Conservation (phyloP, 1,140 invertebrate species). For the Musca vetustissima region DNA sequence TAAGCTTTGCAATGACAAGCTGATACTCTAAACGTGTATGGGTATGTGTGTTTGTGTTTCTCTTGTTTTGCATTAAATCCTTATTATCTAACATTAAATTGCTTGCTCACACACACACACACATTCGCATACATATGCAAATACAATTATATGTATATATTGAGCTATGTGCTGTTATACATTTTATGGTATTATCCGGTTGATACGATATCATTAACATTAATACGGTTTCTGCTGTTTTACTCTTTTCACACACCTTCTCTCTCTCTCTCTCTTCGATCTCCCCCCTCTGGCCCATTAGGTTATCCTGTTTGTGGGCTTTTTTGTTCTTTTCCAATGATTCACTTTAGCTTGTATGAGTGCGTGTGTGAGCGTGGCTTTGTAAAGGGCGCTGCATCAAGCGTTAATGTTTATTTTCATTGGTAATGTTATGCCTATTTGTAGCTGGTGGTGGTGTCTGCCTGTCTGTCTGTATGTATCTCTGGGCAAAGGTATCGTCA, state of each 20-base stretch:
- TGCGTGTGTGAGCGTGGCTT: neutral
- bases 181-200: slow-evolving; percentile 12
- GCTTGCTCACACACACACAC: neutral
- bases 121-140: too few relatives aligned
- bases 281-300: too few relatives aligned
- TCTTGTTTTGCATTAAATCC: slow-evolving; percentile 8
- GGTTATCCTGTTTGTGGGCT: too few relatives aligned
- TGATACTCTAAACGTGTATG: too few relatives aligned
- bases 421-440: slow-evolving; percentile 5
- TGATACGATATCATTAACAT: slow-evolving; percentile 10
- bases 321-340: too few relatives aligned
- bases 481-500: neutral
- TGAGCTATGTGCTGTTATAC: neutral
- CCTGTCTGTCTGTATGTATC: neutral
- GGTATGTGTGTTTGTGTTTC: neutral
- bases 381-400: neutral
- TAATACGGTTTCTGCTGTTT: neutral
- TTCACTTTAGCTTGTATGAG: neutral
- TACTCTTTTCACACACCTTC: too few relatives aligned
- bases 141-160: too few relatives aligned
- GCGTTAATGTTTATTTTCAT: slow-evolving; percentile 3
- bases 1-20: too few relatives aligned
- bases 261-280: too few relatives aligned
- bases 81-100: slow-evolving; percentile 23
- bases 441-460: neutral